These are phyloP conservation scores for Metaphire vulgaris DNA, from an alignment of 1,140 invertebrate genomes.

Conservation along the genomic window DNA sequence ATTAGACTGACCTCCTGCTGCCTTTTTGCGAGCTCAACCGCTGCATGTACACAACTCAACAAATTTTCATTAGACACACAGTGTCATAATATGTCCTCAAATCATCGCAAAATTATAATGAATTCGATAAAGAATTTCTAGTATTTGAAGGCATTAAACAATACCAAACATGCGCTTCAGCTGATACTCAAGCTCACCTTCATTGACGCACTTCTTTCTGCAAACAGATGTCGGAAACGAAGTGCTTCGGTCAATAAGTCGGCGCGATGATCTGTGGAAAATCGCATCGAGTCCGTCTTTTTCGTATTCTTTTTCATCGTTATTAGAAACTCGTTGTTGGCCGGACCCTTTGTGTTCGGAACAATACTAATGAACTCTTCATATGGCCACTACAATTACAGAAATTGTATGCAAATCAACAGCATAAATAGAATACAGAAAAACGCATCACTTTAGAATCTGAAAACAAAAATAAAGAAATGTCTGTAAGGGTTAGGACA, in stretches of 20 bases:
- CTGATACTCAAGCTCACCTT: too few relatives aligned
- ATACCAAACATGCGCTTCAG: too few relatives aligned
- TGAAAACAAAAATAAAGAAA: conserved; percentile 1
- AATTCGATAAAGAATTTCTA: too few relatives aligned
- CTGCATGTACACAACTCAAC: too few relatives aligned
- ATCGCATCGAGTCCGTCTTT: conserved; percentile 88
- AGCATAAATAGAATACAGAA: neutral
- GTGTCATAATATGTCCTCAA: too few relatives aligned
- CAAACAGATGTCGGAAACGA: conserved; percentile 23
- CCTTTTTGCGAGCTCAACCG: too few relatives aligned
- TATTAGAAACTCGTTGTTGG: conserved; percentile 67
- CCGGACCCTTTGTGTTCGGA: conserved; percentile 47
- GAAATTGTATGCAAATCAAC: neutral
- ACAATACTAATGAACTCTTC: conserved; percentile 55
- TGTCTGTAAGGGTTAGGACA: too few relatives aligned
- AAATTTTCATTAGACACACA: too few relatives aligned
- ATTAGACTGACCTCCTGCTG: too few relatives aligned
- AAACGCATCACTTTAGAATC: too few relatives aligned
- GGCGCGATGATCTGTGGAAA: conserved; percentile 90
- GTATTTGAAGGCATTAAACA: too few relatives aligned
- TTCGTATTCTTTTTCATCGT: conserved; percentile 75
- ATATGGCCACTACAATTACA: conserved; percentile 55
- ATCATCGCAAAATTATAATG: too few relatives aligned
- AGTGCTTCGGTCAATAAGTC: conserved; percentile 87
- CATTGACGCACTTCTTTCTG: conserved; percentile 41